Conservation (phyloP, 2,797 vertebrate genomes). For the Arctocebus calabarensis region DNA sequence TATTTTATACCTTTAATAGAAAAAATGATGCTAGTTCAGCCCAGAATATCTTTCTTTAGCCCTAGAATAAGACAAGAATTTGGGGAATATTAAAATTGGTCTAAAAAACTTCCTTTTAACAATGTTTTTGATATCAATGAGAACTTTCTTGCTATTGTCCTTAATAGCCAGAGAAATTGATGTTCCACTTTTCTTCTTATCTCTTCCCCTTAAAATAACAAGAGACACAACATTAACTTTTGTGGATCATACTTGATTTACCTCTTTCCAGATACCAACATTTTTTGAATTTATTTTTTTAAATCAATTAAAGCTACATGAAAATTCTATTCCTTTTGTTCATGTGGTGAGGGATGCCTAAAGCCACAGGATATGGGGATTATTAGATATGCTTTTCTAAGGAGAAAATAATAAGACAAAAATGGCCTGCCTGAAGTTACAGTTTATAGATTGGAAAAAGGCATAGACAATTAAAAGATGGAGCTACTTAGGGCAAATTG, state of each 20-base stretch:
- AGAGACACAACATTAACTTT: constrained; percentile 48
- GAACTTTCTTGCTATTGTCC: not conserved
- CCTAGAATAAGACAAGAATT: constrained; percentile 78
- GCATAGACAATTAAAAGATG: constrained; percentile 88
- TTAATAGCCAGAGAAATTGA: not conserved
- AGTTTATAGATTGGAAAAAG: constrained; percentile 89
- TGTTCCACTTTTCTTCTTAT: not conserved
- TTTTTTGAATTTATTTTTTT: constrained; percentile 77
- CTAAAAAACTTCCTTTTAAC: constrained; percentile 9
- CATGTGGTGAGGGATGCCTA: constrained; percentile 79
- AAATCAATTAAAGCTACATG: constrained; percentile 79
- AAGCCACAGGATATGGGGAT: constrained; percentile 83
- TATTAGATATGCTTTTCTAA: constrained; percentile 87
- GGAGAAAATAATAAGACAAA: constrained; percentile 85
- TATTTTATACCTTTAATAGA: constrained; percentile 69
- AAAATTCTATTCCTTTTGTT: constrained; percentile 85
- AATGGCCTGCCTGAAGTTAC: constrained; percentile 89
- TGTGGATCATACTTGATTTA: constrained; percentile 77
- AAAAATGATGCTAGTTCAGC: constrained; percentile 72
- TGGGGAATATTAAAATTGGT: constrained; percentile 44
- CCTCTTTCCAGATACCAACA: constrained; percentile 75
- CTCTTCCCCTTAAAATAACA: constrained; percentile 19
- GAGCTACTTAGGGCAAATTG: constrained; percentile 89
- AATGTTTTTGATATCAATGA: constrained; percentile 16
- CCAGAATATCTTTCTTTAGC: constrained; percentile 71